Percentiles rank a stretch among this genome's conserved stretches.
These are phyloP conservation scores for Phalloptychus januarius DNA, from an alignment of 2,797 vertebrate species.

Conservation along the genomic window DNA sequence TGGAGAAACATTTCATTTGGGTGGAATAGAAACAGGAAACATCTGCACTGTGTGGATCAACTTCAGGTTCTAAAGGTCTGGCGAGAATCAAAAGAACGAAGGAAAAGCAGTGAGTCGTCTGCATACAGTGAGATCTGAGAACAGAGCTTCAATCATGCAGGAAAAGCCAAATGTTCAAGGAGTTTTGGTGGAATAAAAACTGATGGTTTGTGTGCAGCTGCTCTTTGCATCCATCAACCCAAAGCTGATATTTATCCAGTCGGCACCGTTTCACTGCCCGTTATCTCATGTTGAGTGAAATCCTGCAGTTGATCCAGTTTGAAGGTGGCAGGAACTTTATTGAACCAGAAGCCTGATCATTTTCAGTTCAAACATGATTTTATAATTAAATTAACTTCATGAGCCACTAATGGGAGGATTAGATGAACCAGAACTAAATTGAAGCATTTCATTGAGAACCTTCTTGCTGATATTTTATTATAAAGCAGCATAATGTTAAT, in stretches of 20 bases:
- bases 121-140: constrained; percentile 2
- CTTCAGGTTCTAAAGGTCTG: not conserved
- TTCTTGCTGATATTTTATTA: not conserved
- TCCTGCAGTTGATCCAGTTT: not conserved
- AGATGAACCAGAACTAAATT: not conserved
- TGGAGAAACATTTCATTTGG: constrained; percentile 3
- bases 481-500: not conserved
- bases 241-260: not conserved
- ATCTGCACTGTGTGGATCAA: not conserved
- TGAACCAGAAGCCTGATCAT: not conserved
- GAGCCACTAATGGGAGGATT: not conserved
- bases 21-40: not conserved
- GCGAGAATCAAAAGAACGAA: not conserved
- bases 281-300: not conserved
- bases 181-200: not conserved
- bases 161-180: not conserved
- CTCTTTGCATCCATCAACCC: not conserved
- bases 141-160: not conserved
- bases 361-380: not conserved
- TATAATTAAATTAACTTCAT: not conserved
- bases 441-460: not conserved
- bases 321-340: not conserved
- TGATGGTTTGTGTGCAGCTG: not conserved
- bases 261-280: not conserved
- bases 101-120: constrained; percentile 39